Conservation (phyloP, 2,113 vertebrate species). For the Notothenia coriiceps region DNA sequence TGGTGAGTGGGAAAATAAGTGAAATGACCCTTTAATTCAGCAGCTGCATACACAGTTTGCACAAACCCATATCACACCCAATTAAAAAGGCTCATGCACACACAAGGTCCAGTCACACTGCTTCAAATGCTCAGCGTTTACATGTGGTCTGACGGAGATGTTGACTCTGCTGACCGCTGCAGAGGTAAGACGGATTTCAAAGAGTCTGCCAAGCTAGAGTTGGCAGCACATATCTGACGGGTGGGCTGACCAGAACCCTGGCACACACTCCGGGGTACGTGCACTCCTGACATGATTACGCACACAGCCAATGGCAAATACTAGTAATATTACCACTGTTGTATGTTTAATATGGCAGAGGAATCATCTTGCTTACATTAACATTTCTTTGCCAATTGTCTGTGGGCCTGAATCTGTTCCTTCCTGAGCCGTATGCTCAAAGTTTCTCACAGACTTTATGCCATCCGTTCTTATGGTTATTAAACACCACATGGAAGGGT, state of each 20-base stretch:
- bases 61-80: conserved; percentile 57
- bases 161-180: conserved; percentile 78
- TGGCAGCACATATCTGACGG: conserved; percentile 69
- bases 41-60: conserved; percentile 56
- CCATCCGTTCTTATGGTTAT: conserved; percentile 22
- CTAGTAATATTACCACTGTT: conserved; percentile 58
- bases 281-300: conserved; percentile 48
- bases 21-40: conserved; percentile 22
- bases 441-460: conserved; percentile 52
- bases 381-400: conserved; percentile 63
- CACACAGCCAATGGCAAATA: conserved; percentile 49
- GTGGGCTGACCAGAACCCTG: conserved; percentile 74
- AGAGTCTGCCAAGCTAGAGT: conserved; percentile 71
- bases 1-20: conserved; percentile 1
- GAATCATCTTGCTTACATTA: conserved; percentile 65
- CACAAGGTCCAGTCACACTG: conserved; percentile 63
- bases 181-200: conserved; percentile 69
- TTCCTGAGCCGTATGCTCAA: conserved; percentile 19
- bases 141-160: conserved; percentile 69
- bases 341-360: conserved; percentile 68
- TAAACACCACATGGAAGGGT: background rate
- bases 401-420: conserved; percentile 35
- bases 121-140: conserved; percentile 63
- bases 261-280: conserved; percentile 48
- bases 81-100: conserved; percentile 62